These are phyloP conservation scores for Brienomyrus brachyistius DNA, from an alignment of 2,113 vertebrate genomes.

Conservation along the genomic window DNA sequence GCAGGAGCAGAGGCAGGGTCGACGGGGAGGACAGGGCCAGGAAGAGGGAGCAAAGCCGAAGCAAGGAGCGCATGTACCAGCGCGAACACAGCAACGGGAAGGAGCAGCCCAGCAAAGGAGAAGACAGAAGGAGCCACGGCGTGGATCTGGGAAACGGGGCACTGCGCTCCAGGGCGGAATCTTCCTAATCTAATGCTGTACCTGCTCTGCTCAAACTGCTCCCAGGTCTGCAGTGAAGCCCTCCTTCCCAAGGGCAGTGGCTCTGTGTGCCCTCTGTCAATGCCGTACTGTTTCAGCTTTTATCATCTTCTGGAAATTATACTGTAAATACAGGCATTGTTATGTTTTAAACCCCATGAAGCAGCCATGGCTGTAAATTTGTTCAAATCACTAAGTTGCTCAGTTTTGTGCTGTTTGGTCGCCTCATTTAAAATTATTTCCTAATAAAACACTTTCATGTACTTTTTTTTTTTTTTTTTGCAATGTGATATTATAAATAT, in stretches of 20 bases:
- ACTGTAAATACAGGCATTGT: slow-evolving; percentile 83
- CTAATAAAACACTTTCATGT: slow-evolving; percentile 60
- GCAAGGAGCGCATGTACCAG: slow-evolving; percentile 73
- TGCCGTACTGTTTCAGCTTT: slow-evolving; percentile 57
- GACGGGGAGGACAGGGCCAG: slow-evolving; percentile 70
- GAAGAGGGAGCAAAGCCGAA: slow-evolving; percentile 74
- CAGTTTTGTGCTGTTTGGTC: slow-evolving; percentile 65
- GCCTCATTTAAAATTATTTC: slow-evolving; percentile 66
- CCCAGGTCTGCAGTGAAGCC: neutral
- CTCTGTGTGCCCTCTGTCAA: slow-evolving; percentile 68
- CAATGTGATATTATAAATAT: neutral
- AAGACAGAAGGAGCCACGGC: neutral
- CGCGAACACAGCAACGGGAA: slow-evolving; percentile 72
- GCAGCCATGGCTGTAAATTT: slow-evolving; percentile 73
- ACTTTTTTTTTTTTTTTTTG: slow-evolving; percentile 14
- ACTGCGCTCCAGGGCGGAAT: neutral
- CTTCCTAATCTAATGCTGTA: slow-evolving; percentile 26
- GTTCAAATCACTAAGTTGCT: slow-evolving; percentile 76
- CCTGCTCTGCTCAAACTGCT: neutral
- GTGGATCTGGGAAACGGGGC: slow-evolving; percentile 30
- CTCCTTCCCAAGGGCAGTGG: slow-evolving; percentile 67
- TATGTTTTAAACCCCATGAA: slow-evolving; percentile 83
- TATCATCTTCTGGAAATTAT: slow-evolving; percentile 55
- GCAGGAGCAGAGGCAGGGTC: slow-evolving; percentile 59
- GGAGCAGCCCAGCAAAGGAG: slow-evolving; percentile 75